Conservation (phyloP, 2,797 vertebrate species). For the Selene dorsalis region DNA sequence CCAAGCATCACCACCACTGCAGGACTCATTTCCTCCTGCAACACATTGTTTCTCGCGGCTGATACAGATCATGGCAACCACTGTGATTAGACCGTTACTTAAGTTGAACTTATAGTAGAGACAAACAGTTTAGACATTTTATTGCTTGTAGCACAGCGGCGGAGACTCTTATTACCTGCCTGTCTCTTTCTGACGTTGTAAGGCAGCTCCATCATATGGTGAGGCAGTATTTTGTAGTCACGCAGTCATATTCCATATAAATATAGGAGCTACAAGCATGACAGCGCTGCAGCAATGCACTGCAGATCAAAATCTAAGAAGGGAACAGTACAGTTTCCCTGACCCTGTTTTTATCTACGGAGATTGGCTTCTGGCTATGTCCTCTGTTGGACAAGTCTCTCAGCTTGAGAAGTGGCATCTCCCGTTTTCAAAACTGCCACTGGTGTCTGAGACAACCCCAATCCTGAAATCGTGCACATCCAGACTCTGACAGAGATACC, state of each 20-base stretch:
- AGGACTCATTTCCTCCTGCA: conserved; percentile 53
- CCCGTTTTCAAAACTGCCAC: conserved; percentile 63
- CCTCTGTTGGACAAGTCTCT: conserved; percentile 56
- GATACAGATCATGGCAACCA: conserved; percentile 54
- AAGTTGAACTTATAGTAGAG: conserved; percentile 28
- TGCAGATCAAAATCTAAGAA: conserved; percentile 25
- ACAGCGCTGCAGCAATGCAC: conserved; percentile 8
- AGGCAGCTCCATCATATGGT: background rate
- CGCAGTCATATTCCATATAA: conserved; percentile 1
- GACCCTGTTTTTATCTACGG: conserved; percentile 26
- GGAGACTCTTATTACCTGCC: conserved; percentile 8
- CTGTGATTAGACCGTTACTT: conserved; percentile 40
- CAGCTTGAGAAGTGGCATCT: conserved; percentile 63
- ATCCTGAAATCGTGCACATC: conserved; percentile 65
- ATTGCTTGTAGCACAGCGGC: conserved; percentile 8
- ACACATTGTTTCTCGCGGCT: conserved; percentile 50
- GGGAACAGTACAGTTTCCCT: conserved; percentile 7
- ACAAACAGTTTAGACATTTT: conserved; percentile 12
- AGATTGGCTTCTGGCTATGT: conserved; percentile 42
- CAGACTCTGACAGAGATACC: conserved; percentile 74
- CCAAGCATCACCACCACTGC: conserved; percentile 60
- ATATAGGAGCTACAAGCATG: background rate
- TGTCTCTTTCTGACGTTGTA: conserved; percentile 10
- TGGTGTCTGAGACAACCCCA: conserved; percentile 59
- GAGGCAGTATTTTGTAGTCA: background rate